These are phyloP conservation scores for Atta texana DNA, from an alignment of 1,140 invertebrate genomes.

Conservation along the genomic window DNA sequence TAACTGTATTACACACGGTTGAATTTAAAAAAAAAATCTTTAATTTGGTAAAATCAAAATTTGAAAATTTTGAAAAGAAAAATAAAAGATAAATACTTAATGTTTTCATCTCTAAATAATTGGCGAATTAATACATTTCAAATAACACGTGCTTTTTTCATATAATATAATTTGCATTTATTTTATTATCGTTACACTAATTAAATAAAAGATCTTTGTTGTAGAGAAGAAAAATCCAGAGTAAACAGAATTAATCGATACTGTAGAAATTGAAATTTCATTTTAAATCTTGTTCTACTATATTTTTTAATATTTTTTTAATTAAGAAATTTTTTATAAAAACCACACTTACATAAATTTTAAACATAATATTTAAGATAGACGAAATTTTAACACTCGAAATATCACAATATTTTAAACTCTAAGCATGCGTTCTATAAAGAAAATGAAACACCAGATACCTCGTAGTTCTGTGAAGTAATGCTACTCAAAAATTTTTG, in stretches of 20 bases:
- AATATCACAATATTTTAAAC: neutral
- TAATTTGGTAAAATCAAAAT: too few species aligned
- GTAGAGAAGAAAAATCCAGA: too few species aligned
- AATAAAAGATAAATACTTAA: neutral
- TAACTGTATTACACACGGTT: too few species aligned
- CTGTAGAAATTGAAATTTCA: neutral
- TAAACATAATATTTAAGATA: neutral
- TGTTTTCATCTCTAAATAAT: neutral
- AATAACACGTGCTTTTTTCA: too few species aligned
- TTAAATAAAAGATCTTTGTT: too few species aligned
- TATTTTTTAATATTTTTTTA: conserved; percentile 1
- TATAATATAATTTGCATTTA: too few species aligned
- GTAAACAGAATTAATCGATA: neutral
- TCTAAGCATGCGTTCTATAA: neutral
- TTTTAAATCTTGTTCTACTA: neutral
- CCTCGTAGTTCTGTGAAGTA: neutral
- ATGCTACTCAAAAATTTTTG: neutral
- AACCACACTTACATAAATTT: neutral
- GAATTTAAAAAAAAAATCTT: too few species aligned
- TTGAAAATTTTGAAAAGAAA: too few species aligned
- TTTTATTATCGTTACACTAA: too few species aligned
- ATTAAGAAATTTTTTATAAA: neutral
- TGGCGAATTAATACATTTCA: too few species aligned
- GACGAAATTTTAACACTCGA: neutral
- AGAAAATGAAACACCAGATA: neutral